Evolutionary conservation across 2,113 vertebrate species (phyloP).

Genomic region (Esox niger): DNA sequence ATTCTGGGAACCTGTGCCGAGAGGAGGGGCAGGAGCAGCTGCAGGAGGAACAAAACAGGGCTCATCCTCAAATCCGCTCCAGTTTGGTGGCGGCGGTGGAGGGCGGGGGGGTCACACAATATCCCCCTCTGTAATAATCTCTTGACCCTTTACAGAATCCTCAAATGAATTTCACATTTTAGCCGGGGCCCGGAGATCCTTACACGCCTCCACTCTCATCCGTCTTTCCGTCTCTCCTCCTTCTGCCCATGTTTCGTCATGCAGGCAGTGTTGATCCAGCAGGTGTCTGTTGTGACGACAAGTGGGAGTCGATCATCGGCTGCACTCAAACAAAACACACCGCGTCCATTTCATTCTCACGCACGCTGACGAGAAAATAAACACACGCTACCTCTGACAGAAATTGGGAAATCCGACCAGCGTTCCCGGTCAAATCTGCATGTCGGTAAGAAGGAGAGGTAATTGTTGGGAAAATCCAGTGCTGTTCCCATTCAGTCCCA

Average conservation of each 20-base stretch:
- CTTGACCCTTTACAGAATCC: background rate
- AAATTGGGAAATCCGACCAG: background rate
- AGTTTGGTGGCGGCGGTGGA: too few species aligned
- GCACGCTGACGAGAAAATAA: background rate
- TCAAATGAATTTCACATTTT: conserved; percentile 28
- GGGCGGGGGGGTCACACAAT: background rate
- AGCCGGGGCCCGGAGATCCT: background rate
- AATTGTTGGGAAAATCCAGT: background rate
- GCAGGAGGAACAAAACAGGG: conserved; percentile 46
- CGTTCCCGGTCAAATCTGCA: background rate
- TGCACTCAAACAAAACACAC: conserved; percentile 11
- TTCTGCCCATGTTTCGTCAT: conserved; percentile 9
- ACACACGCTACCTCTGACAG: background rate
- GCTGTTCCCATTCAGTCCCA: background rate
- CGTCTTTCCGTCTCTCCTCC: conserved; percentile 5
- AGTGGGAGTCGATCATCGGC: conserved; percentile 1
- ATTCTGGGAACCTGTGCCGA: conserved; percentile 51
- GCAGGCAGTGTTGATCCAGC: conserved; percentile 19
- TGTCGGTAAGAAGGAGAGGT: background rate
- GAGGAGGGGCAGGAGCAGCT: conserved; percentile 48
- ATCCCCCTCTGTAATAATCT: background rate
- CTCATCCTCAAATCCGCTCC: conserved; percentile 45
- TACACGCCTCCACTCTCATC: background rate
- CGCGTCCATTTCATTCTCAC: conserved; percentile 30
- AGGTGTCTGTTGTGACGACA: conserved; percentile 22